Conservation (phyloP, 2,797 vertebrate species). For the Sarcoramphus papa region DNA sequence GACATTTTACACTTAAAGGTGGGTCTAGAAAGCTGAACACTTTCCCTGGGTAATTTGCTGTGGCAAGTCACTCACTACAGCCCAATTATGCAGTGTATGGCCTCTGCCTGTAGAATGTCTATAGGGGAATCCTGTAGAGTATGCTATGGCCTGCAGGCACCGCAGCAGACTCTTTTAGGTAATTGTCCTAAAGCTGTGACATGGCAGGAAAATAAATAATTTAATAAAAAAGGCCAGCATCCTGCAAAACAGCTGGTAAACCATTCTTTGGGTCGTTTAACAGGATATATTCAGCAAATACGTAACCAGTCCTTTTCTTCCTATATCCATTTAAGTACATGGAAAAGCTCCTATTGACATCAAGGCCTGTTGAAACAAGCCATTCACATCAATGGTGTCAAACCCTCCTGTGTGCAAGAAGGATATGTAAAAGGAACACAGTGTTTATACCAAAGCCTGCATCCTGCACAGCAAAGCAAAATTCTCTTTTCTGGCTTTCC, state of each 20-base stretch:
- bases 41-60: background rate
- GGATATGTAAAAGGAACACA: background rate
- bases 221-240: background rate
- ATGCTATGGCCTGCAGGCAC: background rate
- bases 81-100: background rate
- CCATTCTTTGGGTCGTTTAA: background rate
- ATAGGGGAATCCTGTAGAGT: background rate
- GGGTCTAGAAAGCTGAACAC: background rate
- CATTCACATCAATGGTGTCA: background rate
- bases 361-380: background rate
- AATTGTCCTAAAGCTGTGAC: constrained; percentile 4
- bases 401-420: background rate
- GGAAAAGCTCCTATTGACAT: background rate
- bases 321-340: background rate
- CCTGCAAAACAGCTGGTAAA: constrained; percentile 25
- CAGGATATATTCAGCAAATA: constrained; percentile 24
- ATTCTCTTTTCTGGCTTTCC: background rate
- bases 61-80: background rate
- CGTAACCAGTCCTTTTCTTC: background rate
- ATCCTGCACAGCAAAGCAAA: background rate
- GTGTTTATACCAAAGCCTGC: background rate
- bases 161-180: background rate
- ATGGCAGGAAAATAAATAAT: constrained; percentile 1
- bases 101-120: background rate
- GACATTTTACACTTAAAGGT: background rate